These are phyloP conservation scores for Scyliorhinus canicula DNA, from an alignment of 2,797 vertebrate species.

Conservation along the genomic window DNA sequence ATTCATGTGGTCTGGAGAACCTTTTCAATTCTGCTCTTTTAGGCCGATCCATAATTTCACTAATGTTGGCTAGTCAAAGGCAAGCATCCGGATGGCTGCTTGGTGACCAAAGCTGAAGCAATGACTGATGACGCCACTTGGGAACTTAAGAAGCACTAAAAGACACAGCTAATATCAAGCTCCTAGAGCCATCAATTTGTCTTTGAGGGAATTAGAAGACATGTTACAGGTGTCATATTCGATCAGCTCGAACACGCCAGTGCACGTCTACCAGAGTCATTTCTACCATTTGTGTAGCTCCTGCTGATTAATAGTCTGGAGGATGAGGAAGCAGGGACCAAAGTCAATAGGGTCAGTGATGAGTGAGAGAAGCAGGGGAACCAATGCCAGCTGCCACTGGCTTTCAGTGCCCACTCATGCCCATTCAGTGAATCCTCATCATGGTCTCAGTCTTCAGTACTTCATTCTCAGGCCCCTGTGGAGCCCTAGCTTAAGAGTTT, in stretches of 20 bases:
- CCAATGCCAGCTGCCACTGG: background rate
- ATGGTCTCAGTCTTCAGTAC: background rate
- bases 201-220: background rate
- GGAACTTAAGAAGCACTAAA: background rate
- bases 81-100: background rate
- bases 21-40: background rate
- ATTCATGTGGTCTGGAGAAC: background rate
- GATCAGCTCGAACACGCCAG: background rate
- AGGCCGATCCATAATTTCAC: background rate
- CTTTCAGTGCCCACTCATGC: no score
- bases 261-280: background rate
- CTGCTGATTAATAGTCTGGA: background rate
- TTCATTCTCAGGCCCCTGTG: background rate
- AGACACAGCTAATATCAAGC: background rate
- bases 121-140: background rate
- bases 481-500: background rate
- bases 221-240: background rate
- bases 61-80: background rate
- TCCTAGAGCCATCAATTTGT: background rate
- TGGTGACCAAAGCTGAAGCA: background rate
- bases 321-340: background rate
- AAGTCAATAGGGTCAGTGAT: background rate
- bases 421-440: background rate
- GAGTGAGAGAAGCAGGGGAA: background rate
- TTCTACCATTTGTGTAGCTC: background rate